Base-by-base conservation (phyloP, 2,888 invertebrate genomes). In the Calephelis perditalis region DNA sequence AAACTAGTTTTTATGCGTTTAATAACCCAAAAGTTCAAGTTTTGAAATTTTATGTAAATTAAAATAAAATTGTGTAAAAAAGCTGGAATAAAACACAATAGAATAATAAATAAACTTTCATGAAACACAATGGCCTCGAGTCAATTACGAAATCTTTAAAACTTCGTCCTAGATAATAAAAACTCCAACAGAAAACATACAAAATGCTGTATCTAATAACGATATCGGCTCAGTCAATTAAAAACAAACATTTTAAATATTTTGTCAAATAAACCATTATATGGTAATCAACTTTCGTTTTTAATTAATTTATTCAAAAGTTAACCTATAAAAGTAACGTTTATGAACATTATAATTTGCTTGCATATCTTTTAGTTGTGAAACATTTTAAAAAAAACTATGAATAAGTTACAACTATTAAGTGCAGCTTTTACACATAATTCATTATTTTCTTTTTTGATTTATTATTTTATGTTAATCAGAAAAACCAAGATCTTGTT, bases 321-420 rank as follows among this genome's bases (percentile, higher is more conserved):
- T 49, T 49, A 49, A 49, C 49, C 49, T 49, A 49, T 37, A 26
- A 47, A 49, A 49, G 15, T 26, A 49, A 15, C 49, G 49, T 49
- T 49, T 49, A 26, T 49, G 9, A 49, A 49, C 9, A 49, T n/a
- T 49, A 26, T 49, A 49, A 49, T 52, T 52, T 52, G 49, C 10
- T 10, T 52, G 10, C 11, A 52, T 52, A 26, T 26, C 49, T 5
- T 26, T 26, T 52, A 11, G 49, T 52, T 52, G 35, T 10, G 49
- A 52, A 52, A 52, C 26, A 47, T 47, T 2, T 26, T 15, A 47
- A 47, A 47, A 26, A 40, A 40, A 7, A 7, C 40, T 8, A 10
- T 52, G 6, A 52, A 52, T 52, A 26, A 35, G 26, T 49, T 7
- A 26, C 12, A 26, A 47, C 9, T 15, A 7, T 40, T 40, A 40